phyloP scores from a whole-genome alignment of 1,140 invertebrate genomes.

The Tetramorium simillimum region DNA sequence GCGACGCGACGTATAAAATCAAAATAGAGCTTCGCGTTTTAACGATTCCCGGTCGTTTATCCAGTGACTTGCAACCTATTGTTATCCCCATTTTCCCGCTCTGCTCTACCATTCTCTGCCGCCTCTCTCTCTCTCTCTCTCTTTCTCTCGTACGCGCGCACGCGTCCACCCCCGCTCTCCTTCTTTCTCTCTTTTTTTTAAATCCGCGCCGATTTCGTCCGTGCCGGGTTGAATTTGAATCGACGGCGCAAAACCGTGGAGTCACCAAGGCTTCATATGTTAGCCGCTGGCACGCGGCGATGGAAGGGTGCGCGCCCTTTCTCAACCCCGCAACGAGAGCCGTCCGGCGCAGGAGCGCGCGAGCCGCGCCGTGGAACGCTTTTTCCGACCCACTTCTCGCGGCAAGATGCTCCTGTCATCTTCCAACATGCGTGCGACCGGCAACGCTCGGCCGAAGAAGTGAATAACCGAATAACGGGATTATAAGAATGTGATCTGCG shows the following conservation, averaged over 20 bases:
- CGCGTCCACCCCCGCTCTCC: constrained; percentile 33
- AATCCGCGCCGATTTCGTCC: constrained; percentile 74
- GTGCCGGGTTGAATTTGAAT: constrained; percentile 82
- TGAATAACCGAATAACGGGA: constrained; percentile 28
- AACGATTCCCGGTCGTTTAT: constrained; percentile 85
- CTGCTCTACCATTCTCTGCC: constrained; percentile 62
- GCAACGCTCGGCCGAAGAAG: not conserved
- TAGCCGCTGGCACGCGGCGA: constrained; percentile 78
- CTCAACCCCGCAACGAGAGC: constrained; percentile 49
- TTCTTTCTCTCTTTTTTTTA: constrained; percentile 66
- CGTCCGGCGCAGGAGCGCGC: constrained; percentile 63
- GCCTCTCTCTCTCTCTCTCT: constrained; percentile 50
- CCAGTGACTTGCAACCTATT: constrained; percentile 85
- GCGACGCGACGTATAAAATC: constrained; percentile 76
- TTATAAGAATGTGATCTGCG: not conserved
- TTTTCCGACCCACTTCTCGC: constrained; percentile 68
- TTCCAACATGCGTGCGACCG: constrained; percentile 10
- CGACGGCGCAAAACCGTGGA: constrained; percentile 81
- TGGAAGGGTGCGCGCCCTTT: constrained; percentile 63
- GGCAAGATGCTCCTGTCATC: constrained; percentile 63
- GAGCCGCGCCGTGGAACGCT: constrained; percentile 49
- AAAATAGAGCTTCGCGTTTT: constrained; percentile 83
- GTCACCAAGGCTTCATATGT: constrained; percentile 85
- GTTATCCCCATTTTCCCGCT: constrained; percentile 73
- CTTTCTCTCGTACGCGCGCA: constrained; percentile 34